phyloP scores from a whole-genome alignment of 2,888 invertebrate genomes.

The Glaucopsyche alexis region DNA sequence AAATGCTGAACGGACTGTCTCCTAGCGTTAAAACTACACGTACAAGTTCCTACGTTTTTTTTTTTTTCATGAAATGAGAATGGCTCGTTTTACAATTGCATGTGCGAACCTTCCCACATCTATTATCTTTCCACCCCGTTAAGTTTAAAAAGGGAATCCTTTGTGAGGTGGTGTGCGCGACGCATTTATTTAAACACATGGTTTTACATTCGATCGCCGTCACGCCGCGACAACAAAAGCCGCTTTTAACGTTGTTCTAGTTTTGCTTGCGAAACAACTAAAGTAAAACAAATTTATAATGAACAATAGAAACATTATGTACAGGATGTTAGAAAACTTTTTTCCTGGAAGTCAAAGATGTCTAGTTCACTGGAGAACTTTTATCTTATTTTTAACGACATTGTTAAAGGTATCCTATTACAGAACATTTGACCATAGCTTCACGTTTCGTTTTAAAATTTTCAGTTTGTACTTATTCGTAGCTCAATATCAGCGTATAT shows the following conservation, averaged over 20 bases:
- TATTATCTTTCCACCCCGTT: constrained; percentile 44
- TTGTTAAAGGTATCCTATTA: too few species aligned
- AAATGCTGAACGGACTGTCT: background rate
- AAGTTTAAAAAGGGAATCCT: constrained; percentile 39
- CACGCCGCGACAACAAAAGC: background rate
- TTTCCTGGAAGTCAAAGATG: too few species aligned
- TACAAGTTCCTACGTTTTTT: background rate
- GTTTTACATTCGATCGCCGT: constrained; percentile 18
- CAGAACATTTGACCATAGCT: too few species aligned
- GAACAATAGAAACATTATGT: too few species aligned
- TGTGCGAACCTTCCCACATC: constrained; percentile 42
- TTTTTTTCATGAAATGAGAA: constrained; percentile 36
- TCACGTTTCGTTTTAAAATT: too few species aligned
- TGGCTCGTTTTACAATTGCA: constrained; percentile 38
- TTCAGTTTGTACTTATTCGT: too few species aligned
- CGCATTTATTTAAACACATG: constrained; percentile 24
- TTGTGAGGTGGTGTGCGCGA: constrained; percentile 22
- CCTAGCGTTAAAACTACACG: constrained; percentile 10
- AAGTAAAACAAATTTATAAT: too few species aligned
- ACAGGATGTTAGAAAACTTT: too few species aligned
- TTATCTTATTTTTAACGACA: too few species aligned
- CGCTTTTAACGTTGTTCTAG: background rate
- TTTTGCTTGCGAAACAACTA: too few species aligned
- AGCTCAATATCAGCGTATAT: too few species aligned
- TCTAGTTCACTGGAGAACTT: too few species aligned